Percentiles rank a stretch among this genome's conserved stretches.
phyloP scores from a whole-genome alignment of 1,140 invertebrate species.

The Drosophila busckii region DNA sequence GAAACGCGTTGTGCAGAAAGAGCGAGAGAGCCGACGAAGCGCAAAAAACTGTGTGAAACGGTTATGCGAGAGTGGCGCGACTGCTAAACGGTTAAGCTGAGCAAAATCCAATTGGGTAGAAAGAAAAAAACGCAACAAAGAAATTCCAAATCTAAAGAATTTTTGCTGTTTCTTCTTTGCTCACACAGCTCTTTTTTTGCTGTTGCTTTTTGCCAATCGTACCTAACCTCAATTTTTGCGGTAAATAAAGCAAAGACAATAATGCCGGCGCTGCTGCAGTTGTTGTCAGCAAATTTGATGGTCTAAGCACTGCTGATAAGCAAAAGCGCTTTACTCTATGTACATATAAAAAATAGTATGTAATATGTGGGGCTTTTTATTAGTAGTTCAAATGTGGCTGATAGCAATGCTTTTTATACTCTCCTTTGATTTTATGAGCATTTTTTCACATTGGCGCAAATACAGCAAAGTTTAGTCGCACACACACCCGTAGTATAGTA shows the following conservation, averaged over 20 bases:
- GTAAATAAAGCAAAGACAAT: conserved; percentile 36
- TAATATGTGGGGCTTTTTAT: too few relatives aligned
- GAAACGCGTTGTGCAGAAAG: conserved; percentile 46
- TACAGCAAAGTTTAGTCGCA: background rate
- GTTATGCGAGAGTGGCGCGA: conserved; percentile 37
- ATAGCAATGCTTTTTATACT: conserved; percentile 22
- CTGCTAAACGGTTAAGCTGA: conserved; percentile 34
- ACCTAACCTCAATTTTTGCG: conserved; percentile 39
- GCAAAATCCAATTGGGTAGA: too few relatives aligned
- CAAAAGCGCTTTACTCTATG: conserved; percentile 18
- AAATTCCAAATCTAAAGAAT: conserved; percentile 38
- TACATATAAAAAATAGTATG: too few relatives aligned
- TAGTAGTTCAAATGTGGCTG: conserved; percentile 12
- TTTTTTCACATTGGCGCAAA: background rate
- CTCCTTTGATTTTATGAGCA: background rate
- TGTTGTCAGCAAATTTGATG: background rate
- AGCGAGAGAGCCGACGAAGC: conserved; percentile 7
- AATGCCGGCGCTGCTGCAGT: conserved; percentile 26
- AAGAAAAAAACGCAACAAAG: conserved; percentile 22
- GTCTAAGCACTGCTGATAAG: conserved; percentile 9
- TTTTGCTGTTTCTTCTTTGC: conserved; percentile 22
- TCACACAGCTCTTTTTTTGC: conserved; percentile 2
- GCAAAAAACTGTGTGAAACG: conserved; percentile 64
- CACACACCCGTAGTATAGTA: background rate
- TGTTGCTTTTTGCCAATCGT: conserved; percentile 4